A percentile compares a stretch with the other conserved stretches of the same genome.
Evolutionary conservation across 2,888 invertebrate genomes (phyloP).

Genomic region (Pandemis corylana): DNA sequence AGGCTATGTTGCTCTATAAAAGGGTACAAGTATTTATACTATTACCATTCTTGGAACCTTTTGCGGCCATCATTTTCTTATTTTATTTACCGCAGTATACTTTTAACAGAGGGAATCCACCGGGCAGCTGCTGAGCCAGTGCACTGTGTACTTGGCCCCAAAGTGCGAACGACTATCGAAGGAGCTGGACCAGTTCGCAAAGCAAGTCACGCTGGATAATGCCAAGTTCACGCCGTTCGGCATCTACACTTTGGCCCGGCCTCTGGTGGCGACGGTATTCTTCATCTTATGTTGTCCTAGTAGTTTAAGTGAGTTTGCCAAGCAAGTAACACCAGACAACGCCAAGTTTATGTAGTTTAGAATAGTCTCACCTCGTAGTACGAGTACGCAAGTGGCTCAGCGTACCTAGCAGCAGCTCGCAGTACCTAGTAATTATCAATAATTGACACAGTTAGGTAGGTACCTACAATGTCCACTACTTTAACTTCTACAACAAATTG

Average conservation of each 20-base stretch:
- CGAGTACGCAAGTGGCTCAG: no score
- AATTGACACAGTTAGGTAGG: no score
- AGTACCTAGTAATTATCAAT: no score
- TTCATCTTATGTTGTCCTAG: constrained; percentile 17
- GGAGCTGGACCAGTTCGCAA: constrained; percentile 66
- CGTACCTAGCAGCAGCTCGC: no score
- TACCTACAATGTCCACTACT: no score
- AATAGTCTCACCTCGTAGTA: no score
- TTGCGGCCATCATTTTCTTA: no score
- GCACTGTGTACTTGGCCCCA: constrained; percentile 25
- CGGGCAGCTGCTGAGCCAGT: constrained; percentile 18
- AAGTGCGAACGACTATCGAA: constrained; percentile 16
- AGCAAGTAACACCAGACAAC: constrained; percentile 67
- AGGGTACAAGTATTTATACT: no score
- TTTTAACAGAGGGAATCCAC: constrained; percentile 23
- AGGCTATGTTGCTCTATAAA: no score
- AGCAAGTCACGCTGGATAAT: constrained; percentile 68
- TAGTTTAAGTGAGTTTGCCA: constrained; percentile 58
- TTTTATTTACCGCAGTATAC: no score
- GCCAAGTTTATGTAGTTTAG: constrained; percentile 53
- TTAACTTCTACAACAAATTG: no score
- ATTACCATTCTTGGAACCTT: no score
- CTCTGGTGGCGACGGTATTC: constrained; percentile 50
- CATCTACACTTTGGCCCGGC: constrained; percentile 66
- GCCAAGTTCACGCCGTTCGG: constrained; percentile 70